Evolutionary conservation across 2,888 invertebrate species (phyloP).

Genomic region (Oscheius sp.): DNA sequence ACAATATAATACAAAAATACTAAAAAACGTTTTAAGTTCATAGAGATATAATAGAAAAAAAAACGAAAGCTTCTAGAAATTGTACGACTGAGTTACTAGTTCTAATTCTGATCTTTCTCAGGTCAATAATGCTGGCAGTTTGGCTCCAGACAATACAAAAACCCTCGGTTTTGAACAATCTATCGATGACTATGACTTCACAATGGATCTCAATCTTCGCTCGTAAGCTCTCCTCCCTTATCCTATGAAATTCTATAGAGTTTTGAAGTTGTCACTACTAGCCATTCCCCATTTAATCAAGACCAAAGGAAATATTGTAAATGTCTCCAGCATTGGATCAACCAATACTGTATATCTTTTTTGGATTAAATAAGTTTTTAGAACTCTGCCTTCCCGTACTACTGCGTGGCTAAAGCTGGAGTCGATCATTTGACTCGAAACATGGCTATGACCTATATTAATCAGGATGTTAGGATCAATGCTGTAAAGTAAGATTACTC

Average conservation of each 20-base stretch:
- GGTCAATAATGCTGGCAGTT: constrained; percentile 28
- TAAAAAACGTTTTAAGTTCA: not conserved
- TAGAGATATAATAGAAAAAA: too few species aligned
- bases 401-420: constrained; percentile 13
- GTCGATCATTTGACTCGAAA: constrained; percentile 13
- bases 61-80: too few species aligned
- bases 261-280: not conserved
- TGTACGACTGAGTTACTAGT: not conserved
- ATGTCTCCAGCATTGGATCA: constrained; percentile 25
- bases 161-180: not conserved
- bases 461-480: not conserved
- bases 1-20: not conserved
- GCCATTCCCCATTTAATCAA: constrained; percentile 19
- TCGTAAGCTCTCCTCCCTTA: constrained; percentile 13
- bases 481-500: not conserved
- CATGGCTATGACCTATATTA: constrained; percentile 2
- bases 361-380: not conserved
- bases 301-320: constrained; percentile 20
- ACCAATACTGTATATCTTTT: not conserved
- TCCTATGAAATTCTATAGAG: not conserved
- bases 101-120: constrained; percentile 1
- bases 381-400: constrained; percentile 8
- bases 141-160: constrained; percentile 26
- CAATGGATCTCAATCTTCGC: constrained; percentile 18
- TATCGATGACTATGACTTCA: constrained; percentile 19